Conservation (phyloP, 2,888 invertebrate species). For the Eupeodes luniger region DNA sequence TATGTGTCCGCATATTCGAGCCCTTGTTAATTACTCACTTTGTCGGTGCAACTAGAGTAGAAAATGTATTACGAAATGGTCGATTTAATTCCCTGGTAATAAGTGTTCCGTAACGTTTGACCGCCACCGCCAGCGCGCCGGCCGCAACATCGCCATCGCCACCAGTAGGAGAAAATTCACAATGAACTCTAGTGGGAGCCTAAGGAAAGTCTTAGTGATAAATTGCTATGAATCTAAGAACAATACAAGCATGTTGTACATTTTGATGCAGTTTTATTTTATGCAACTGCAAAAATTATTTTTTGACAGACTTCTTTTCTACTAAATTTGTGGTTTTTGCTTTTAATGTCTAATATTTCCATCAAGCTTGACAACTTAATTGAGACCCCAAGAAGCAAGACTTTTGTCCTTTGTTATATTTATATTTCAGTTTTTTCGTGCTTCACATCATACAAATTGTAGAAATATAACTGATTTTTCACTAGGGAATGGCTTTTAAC, state of each 20-base stretch:
- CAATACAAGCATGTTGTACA: background rate
- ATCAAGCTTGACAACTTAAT: background rate
- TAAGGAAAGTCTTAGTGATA: background rate
- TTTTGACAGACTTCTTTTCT: no score
- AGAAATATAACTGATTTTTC: no score
- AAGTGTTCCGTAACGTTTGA: conserved; percentile 62
- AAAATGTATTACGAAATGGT: conserved; percentile 60
- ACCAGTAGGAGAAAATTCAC: background rate
- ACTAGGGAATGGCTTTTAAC: no score
- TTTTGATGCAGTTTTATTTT: background rate
- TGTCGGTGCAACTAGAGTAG: conserved; percentile 61
- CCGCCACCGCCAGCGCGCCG: background rate
- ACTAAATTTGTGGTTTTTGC: no score
- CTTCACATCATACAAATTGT: no score
- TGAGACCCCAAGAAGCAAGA: background rate
- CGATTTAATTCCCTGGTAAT: conserved; percentile 27
- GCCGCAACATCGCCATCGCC: no score
- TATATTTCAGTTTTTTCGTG: no score
- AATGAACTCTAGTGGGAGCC: background rate
- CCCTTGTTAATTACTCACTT: conserved; percentile 67
- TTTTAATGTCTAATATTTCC: background rate
- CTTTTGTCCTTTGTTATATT: no score
- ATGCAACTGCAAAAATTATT: no score
- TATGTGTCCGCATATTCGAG: conserved; percentile 21
- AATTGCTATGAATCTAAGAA: background rate